phyloP scores from a whole-genome alignment of 2,113 vertebrate species.

The Pholis gunnellus region DNA sequence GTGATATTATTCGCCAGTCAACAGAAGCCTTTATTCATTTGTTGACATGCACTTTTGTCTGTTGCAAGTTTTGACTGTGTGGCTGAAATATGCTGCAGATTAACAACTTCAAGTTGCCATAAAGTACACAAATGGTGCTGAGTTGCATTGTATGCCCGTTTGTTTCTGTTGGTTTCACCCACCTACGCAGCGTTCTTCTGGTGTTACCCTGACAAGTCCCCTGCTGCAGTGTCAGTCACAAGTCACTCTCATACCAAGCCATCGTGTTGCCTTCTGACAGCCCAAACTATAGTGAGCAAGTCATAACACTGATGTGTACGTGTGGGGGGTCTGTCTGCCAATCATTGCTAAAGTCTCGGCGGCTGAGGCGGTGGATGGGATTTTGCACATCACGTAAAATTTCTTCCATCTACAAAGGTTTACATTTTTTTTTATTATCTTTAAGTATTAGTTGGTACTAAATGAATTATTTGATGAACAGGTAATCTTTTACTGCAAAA shows the following conservation, averaged over 20 bases:
- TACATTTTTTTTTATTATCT: background rate
- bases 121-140: slow-evolving; percentile 13
- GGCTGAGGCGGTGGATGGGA: slow-evolving; percentile 24
- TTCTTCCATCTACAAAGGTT: background rate
- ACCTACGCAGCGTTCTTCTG: slow-evolving; percentile 58
- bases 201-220: slow-evolving; percentile 75
- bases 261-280: slow-evolving; percentile 66
- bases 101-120: slow-evolving; percentile 42
- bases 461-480: background rate
- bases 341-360: slow-evolving; percentile 33
- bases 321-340: slow-evolving; percentile 66
- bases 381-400: background rate
- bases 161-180: slow-evolving; percentile 52
- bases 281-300: slow-evolving; percentile 57
- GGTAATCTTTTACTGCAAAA: background rate
- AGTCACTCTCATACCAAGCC: slow-evolving; percentile 54
- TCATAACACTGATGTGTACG: slow-evolving; percentile 50
- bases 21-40: slow-evolving; percentile 13
- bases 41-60: slow-evolving; percentile 12
- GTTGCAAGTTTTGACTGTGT: background rate
- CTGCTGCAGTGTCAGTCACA: slow-evolving; percentile 74
- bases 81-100: slow-evolving; percentile 36
- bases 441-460: background rate
- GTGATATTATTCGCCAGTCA: background rate
- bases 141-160: slow-evolving; percentile 32